Conservation (phyloP, 2,888 invertebrate genomes). For the Pardosa pseudoannulata region DNA sequence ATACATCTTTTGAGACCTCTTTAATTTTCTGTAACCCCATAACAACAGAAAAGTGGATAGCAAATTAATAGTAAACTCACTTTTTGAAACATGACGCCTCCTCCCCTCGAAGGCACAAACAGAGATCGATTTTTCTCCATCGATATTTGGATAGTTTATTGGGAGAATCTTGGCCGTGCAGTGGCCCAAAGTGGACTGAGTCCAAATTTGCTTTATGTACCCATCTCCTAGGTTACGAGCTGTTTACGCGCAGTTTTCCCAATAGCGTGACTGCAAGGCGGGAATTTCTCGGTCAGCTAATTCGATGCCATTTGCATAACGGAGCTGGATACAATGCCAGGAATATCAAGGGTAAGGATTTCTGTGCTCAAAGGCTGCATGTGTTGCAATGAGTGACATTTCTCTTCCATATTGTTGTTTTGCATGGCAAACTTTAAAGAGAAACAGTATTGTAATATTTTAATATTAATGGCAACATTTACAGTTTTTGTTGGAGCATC, state of each 20-base stretch:
- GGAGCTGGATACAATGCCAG: not conserved
- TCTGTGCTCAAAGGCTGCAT: no score
- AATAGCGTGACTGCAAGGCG: not conserved
- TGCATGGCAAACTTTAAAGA: no score
- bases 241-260: not conserved
- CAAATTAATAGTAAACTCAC: constrained; percentile 28
- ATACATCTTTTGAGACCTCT: no score
- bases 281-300: not conserved
- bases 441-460: no score
- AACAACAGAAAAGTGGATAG: no score
- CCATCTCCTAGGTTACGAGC: constrained; percentile 15
- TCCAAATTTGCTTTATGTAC: constrained; percentile 6
- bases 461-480: no score
- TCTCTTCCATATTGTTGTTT: no score
- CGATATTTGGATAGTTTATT: not conserved
- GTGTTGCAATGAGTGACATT: no score
- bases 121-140: constrained; percentile 32
- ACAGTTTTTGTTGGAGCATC: no score
- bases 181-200: not conserved
- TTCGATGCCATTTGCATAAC: not conserved
- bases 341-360: not conserved
- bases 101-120: constrained; percentile 4
- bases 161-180: not conserved
- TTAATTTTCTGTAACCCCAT: no score
- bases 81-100: constrained; percentile 29